phyloP scores from a whole-genome alignment of 2,113 vertebrate genomes.

The Cebus imitator region DNA sequence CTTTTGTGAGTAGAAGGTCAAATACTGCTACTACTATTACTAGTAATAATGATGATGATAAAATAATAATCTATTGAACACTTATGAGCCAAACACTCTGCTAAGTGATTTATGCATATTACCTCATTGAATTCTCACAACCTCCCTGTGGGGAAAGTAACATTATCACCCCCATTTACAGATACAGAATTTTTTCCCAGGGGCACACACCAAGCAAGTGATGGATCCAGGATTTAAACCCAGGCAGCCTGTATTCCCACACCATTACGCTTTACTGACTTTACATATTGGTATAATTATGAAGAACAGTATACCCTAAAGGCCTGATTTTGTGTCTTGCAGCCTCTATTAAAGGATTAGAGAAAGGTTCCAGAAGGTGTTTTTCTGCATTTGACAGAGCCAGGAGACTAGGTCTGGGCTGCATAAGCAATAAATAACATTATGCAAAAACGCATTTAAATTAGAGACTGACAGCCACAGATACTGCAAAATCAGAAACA shows the following conservation, averaged over 20 bases:
- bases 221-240: background rate
- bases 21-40: background rate
- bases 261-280: constrained; percentile 5
- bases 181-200: background rate
- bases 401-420: constrained; percentile 38
- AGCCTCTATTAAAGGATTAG: constrained; percentile 35
- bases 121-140: constrained; percentile 24
- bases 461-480: constrained; percentile 38
- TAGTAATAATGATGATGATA: background rate
- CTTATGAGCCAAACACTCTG: constrained; percentile 23
- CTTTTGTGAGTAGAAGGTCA: constrained; percentile 15
- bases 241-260: background rate
- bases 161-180: background rate
- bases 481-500: constrained; percentile 55
- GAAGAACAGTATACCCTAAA: background rate
- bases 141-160: background rate
- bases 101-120: constrained; percentile 33
- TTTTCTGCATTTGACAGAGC: constrained; percentile 28
- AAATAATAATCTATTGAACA: constrained; percentile 13
- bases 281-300: background rate
- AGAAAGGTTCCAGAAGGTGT: constrained; percentile 41
- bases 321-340: constrained; percentile 20
- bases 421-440: constrained; percentile 61
- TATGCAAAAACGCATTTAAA: constrained; percentile 60
- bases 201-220: background rate